These are phyloP conservation scores for Cybosia mesomella DNA, from an alignment of 2,888 invertebrate species.

Conservation along the genomic window DNA sequence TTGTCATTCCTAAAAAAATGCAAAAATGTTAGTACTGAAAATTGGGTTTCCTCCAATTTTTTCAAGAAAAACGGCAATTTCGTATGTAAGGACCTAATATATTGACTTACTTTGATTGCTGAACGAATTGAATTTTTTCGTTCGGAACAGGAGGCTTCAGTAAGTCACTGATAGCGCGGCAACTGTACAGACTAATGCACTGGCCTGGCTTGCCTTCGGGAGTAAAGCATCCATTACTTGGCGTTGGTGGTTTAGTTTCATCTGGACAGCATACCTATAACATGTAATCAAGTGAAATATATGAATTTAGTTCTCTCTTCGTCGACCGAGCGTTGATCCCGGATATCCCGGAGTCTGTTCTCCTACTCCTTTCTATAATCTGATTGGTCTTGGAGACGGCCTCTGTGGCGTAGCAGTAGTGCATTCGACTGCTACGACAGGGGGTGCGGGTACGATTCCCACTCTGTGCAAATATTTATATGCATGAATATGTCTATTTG, in stretches of 20 bases:
- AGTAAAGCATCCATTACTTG: conserved; percentile 53
- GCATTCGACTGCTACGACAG: too few species aligned
- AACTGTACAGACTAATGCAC: conserved; percentile 61
- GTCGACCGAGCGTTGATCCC: background rate
- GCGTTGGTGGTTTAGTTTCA: background rate
- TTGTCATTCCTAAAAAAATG: too few species aligned
- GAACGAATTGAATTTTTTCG: conserved; percentile 55
- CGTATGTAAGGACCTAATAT: too few species aligned
- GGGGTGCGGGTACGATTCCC: too few species aligned
- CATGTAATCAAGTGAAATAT: conserved; percentile 12
- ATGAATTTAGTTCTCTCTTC: background rate
- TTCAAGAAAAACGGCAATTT: too few species aligned
- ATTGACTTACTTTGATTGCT: conserved; percentile 60
- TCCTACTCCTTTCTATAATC: background rate
- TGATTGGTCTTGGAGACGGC: background rate
- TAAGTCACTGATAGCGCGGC: conserved; percentile 53
- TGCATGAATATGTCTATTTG: too few species aligned
- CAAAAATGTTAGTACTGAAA: too few species aligned
- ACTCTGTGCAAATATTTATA: too few species aligned
- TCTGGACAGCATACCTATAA: conserved; percentile 49
- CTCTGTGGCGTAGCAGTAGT: too few species aligned
- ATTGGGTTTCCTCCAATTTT: too few species aligned
- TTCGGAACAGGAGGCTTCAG: conserved; percentile 52
- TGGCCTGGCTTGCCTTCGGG: conserved; percentile 60
- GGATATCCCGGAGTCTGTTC: background rate